Percentiles rank a stretch among this genome's conserved stretches.
Evolutionary conservation across 2,888 invertebrate genomes (phyloP).

Genomic region (Entomobrya multifasciata): DNA sequence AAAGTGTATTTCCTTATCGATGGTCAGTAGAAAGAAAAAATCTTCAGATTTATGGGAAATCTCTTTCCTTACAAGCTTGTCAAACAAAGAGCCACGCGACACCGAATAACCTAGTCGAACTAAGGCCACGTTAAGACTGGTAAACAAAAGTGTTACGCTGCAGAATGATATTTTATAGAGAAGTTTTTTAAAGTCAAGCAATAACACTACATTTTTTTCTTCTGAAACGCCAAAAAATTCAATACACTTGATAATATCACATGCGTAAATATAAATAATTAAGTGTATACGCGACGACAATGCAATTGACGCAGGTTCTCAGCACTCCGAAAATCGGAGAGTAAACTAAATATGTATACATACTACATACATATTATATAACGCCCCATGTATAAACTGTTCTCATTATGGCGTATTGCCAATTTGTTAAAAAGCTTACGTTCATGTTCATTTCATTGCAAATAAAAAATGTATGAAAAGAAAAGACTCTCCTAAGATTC

Average conservation of each 20-base stretch:
- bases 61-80: not conserved
- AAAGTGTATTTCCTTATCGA: no score
- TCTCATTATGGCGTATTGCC: no score
- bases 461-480: no score
- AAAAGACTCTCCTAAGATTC: no score
- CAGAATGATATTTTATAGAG: slow-evolving; percentile 32
- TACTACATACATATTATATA: not conserved
- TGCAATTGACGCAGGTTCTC: slow-evolving; percentile 57
- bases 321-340: slow-evolving; percentile 20
- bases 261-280: not conserved
- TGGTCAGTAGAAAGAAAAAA: not conserved
- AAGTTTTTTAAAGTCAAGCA: no score
- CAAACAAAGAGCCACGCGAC: not conserved
- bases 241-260: no score
- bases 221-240: no score
- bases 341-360: not conserved
- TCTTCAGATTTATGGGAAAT: not conserved
- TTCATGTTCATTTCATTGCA: no score
- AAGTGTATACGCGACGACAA: slow-evolving; percentile 41
- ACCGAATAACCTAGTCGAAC: slow-evolving; percentile 47
- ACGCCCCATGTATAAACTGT: no score
- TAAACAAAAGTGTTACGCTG: slow-evolving; percentile 39
- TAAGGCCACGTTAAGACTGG: slow-evolving; percentile 50
- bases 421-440: no score
- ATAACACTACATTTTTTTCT: not conserved